These are phyloP conservation scores for Ephestia elutella DNA, from an alignment of 1,140 invertebrate genomes.

Conservation along the genomic window DNA sequence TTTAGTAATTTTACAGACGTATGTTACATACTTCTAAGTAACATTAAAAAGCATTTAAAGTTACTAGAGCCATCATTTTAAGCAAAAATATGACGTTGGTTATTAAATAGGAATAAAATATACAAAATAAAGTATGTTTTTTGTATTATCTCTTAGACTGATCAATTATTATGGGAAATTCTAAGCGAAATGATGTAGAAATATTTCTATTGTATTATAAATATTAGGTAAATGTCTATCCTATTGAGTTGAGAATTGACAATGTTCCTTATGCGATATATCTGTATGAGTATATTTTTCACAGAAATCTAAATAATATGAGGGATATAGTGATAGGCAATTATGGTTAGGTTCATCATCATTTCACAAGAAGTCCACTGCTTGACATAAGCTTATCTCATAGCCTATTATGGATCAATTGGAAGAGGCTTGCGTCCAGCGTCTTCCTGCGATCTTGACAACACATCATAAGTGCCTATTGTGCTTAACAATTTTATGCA, in stretches of 20 bases:
- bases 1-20: constrained; percentile 9
- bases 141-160: not conserved
- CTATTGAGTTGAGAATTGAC: constrained; percentile 42
- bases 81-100: no score
- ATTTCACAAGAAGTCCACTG: not conserved
- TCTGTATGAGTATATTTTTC: no score
- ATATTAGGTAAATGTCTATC: not conserved
- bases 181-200: not conserved
- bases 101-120: no score
- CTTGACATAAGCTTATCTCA: no score
- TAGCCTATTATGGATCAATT: no score
- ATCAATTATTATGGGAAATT: not conserved
- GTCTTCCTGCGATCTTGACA: no score
- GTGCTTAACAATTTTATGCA: no score
- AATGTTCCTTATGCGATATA: constrained; percentile 16
- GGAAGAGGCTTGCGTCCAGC: no score
- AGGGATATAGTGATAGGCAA: no score
- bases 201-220: not conserved
- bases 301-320: no score
- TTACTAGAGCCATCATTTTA: no score
- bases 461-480: no score
- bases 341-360: not conserved
- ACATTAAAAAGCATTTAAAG: not conserved
- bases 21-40: not conserved
- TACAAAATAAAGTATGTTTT: constrained; percentile 3